Conservation (phyloP, 2,113 vertebrate genomes). For the Prunella fulvescens region DNA sequence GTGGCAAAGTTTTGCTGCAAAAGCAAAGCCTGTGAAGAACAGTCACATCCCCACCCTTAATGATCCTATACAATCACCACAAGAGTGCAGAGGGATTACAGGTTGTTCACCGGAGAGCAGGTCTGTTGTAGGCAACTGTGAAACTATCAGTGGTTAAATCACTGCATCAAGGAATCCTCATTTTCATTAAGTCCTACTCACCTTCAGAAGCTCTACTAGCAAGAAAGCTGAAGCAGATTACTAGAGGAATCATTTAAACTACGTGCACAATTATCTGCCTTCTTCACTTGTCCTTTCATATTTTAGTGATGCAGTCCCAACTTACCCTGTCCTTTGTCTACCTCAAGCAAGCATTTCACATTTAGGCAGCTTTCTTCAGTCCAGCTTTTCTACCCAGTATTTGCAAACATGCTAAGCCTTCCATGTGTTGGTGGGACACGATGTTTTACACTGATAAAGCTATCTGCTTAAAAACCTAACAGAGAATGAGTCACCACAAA, state of each 20-base stretch:
- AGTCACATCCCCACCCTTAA: background rate
- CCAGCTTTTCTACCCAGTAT: background rate
- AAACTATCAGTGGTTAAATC: background rate
- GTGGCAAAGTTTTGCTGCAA: background rate
- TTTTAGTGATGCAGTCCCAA: background rate
- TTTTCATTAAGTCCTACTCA: background rate
- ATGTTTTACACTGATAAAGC: background rate
- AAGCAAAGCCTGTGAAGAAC: background rate
- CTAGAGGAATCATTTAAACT: background rate
- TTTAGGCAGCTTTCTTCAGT: background rate
- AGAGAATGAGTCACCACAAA: background rate
- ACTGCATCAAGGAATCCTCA: background rate
- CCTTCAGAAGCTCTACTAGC: background rate
- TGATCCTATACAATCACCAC: background rate
- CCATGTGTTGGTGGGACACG: background rate
- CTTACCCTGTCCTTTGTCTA: background rate
- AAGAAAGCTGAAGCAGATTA: background rate
- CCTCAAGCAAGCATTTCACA: background rate
- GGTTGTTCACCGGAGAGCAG: background rate
- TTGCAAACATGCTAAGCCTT: background rate
- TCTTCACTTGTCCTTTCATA: background rate
- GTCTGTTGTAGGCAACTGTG: background rate
- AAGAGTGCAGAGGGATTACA: background rate
- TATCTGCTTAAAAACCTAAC: slow-evolving; percentile 17
- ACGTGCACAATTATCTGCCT: background rate